phyloP scores from a whole-genome alignment of 1,140 invertebrate species.

The Drosophila ercepeae region DNA sequence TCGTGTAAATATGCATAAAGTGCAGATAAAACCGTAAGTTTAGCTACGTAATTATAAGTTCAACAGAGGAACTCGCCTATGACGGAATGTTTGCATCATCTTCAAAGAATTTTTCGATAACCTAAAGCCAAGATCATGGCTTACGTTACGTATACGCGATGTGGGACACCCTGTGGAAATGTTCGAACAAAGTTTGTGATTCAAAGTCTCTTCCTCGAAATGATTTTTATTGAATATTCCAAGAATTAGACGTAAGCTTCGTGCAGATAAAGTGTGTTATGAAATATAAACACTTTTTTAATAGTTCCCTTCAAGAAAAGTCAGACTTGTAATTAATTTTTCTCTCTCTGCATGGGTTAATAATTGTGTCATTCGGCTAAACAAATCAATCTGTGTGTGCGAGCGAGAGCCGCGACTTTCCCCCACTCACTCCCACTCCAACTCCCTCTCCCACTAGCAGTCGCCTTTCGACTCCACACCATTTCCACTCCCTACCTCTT shows the following conservation, averaged over 20 bases:
- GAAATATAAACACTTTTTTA: no score
- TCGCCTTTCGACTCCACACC: no score
- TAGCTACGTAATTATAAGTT: constrained; percentile 8
- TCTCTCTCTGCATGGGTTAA: constrained; percentile 40
- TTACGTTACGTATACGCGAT: constrained; percentile 17
- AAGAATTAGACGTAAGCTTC: neutral
- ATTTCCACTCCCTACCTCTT: constrained; percentile 15
- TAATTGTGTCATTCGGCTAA: constrained; percentile 75
- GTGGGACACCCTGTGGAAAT: constrained; percentile 6
- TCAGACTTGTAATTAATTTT: constrained; percentile 7
- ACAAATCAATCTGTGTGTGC: constrained; percentile 54
- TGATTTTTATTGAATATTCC: neutral
- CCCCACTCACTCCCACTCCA: no score
- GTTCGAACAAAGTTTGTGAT: neutral
- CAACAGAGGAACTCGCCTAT: neutral
- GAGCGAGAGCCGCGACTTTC: no score
- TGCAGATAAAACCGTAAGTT: constrained; percentile 46
- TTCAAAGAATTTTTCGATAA: constrained; percentile 31
- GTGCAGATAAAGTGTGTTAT: no score
- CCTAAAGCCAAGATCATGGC: constrained; percentile 31
- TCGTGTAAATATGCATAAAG: constrained; percentile 23
- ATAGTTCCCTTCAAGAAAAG: no score
- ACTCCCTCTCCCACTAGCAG: no score
- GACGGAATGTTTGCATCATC: constrained; percentile 12
- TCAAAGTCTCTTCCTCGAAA: neutral